Percentiles rank a stretch among this genome's conserved stretches.
Conservation (phyloP, 2,888 invertebrate species). For the Argyresthia goedartella region DNA sequence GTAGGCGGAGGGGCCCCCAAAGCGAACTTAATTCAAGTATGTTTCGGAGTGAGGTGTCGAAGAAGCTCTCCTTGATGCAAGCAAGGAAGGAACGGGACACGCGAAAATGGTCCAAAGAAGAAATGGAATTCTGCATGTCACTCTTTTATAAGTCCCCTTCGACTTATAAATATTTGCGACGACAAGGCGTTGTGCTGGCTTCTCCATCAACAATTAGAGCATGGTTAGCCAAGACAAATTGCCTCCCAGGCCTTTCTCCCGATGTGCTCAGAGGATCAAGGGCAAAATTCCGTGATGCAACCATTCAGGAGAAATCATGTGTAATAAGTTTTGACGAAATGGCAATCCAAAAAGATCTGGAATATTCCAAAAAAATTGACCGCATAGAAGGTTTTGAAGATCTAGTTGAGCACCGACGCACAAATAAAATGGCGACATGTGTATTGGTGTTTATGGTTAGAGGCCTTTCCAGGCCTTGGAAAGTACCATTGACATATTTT, state of each 20-base stretch:
- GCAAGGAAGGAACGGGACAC: constrained; percentile 5
- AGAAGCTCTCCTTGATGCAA: constrained; percentile 15
- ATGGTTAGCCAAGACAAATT: constrained; percentile 8
- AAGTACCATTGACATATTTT: constrained; percentile 12
- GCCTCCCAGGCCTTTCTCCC: neutral
- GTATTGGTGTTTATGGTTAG: too few species aligned
- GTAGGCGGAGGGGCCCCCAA: too few species aligned
- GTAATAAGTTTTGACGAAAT: neutral
- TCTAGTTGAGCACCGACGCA: too few species aligned
- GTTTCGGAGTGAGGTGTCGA: constrained; percentile 33
- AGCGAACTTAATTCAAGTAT: too few species aligned
- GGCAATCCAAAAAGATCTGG: too few species aligned
- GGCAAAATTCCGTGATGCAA: too few species aligned
- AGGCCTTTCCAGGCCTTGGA: constrained; percentile 10
- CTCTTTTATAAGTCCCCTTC: constrained; percentile 13
- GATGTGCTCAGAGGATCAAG: neutral
- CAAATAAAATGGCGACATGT: too few species aligned
- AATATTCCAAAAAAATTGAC: too few species aligned
- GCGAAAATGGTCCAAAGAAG: constrained; percentile 11
- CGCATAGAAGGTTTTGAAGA: too few species aligned
- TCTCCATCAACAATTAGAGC: constrained; percentile 9
- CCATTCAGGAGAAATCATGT: too few species aligned
- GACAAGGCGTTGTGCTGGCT: constrained; percentile 11
- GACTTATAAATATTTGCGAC: constrained; percentile 9
- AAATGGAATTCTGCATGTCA: constrained; percentile 12